phyloP scores from a whole-genome alignment of 2,797 vertebrate species.

The Cyprinella venusta region DNA sequence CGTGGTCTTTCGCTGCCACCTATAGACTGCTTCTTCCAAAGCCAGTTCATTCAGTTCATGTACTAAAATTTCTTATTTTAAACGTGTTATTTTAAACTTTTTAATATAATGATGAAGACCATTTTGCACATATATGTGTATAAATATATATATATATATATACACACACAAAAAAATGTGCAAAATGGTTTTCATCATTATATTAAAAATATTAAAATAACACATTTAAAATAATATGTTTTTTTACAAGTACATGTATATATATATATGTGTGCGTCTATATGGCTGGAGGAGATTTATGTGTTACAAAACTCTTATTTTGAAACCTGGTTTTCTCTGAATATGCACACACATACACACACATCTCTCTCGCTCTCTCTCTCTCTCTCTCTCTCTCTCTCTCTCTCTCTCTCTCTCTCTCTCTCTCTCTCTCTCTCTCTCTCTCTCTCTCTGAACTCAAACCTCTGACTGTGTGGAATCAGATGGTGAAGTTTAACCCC shows the following conservation, averaged over 20 bases:
- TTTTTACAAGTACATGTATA: too few species aligned
- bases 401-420: too few species aligned
- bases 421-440: too few species aligned
- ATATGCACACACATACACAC: neutral
- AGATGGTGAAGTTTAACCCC: constrained; percentile 61
- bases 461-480: constrained; percentile 46
- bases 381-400: neutral
- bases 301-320: constrained; percentile 53
- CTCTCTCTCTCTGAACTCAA: constrained; percentile 22
- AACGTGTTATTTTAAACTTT: neutral
- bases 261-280: too few species aligned
- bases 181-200: too few species aligned
- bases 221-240: too few species aligned
- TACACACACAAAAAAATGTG: too few species aligned
- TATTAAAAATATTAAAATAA: too few species aligned
- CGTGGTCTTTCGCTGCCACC: constrained; percentile 48
- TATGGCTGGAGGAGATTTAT: neutral
- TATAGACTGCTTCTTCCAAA: constrained; percentile 29
- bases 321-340: constrained; percentile 29
- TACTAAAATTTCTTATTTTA: neutral
- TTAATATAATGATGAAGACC: neutral
- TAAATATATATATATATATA: too few species aligned
- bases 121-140: neutral
- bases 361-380: too few species aligned
- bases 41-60: neutral